Evolutionary conservation across 1,140 invertebrate genomes (phyloP).

Genomic region (Thrips palmi): DNA sequence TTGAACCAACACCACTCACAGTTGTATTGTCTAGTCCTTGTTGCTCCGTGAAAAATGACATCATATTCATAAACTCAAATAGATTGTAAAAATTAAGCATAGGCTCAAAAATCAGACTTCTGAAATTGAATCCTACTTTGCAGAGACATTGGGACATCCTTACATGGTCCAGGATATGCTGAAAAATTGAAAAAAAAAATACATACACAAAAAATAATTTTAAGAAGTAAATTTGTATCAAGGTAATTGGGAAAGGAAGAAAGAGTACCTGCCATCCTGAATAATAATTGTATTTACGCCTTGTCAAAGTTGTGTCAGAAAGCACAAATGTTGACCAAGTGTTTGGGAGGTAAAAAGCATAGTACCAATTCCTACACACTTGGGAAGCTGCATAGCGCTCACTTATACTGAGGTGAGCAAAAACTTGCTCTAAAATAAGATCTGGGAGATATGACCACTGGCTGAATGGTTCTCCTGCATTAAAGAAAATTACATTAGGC

Average conservation of each 20-base stretch:
- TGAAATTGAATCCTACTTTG: conserved; percentile 45
- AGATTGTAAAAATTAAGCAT: conserved; percentile 67
- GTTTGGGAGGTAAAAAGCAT: conserved; percentile 49
- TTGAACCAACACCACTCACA: conserved; percentile 29
- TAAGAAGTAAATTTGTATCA: background rate
- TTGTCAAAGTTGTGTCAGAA: conserved; percentile 50
- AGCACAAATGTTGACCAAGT: conserved; percentile 57
- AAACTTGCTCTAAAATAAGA: conserved; percentile 58
- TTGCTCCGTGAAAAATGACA: conserved; percentile 49
- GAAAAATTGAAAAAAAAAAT: conserved; percentile 15
- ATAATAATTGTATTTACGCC: conserved; percentile 62
- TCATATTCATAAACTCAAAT: conserved; percentile 67
- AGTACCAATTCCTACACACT: conserved; percentile 48
- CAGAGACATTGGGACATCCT: conserved; percentile 51
- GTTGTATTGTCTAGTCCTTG: conserved; percentile 20
- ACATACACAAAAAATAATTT: background rate
- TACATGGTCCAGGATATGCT: conserved; percentile 55
- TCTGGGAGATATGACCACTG: conserved; percentile 54
- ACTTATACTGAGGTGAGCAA: conserved; percentile 43
- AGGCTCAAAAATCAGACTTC: conserved; percentile 47
- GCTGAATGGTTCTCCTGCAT: too few species aligned
- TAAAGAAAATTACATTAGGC: too few species aligned
- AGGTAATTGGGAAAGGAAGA: background rate
- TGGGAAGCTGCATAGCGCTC: conserved; percentile 51
- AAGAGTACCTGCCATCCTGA: conserved; percentile 52